phyloP scores from a whole-genome alignment of 1,140 invertebrate species.

The Aphelinus certus region DNA sequence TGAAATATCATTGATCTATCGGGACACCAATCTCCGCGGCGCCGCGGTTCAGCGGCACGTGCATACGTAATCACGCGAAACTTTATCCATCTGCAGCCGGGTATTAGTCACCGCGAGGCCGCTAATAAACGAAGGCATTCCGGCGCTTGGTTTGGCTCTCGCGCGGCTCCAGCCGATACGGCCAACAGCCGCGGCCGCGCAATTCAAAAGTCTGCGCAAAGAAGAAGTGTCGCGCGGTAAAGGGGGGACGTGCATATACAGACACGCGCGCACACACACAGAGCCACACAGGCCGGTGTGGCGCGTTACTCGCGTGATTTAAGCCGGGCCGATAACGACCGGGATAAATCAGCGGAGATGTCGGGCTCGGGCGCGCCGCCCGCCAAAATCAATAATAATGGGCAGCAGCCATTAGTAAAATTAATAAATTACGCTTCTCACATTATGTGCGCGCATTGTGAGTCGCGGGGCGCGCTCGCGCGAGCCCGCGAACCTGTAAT shows the following conservation, averaged over 20 bases:
- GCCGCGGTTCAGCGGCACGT: too few relatives aligned
- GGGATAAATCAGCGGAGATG: constrained; percentile 57
- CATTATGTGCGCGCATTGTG: constrained; percentile 65
- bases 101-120: not conserved
- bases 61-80: not conserved
- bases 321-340: constrained; percentile 58
- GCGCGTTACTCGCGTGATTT: constrained; percentile 53
- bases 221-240: too few relatives aligned
- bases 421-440: constrained; percentile 67
- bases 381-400: constrained; percentile 67
- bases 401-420: constrained; percentile 68
- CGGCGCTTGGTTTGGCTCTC: constrained; percentile 33
- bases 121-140: constrained; percentile 14
- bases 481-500: constrained; percentile 53
- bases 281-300: constrained; percentile 36
- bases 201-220: constrained; percentile 2
- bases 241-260: constrained; percentile 24
- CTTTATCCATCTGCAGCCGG: not conserved
- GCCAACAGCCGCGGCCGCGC: not conserved
- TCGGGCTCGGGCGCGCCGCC: constrained; percentile 49
- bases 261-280: not conserved
- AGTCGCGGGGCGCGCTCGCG: constrained; percentile 49
- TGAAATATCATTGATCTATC: too few relatives aligned
- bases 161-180: constrained; percentile 8
- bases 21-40: too few relatives aligned